Evolutionary conservation across 2,888 invertebrate genomes (phyloP).

Genomic region (Tetheella fluctuosa): DNA sequence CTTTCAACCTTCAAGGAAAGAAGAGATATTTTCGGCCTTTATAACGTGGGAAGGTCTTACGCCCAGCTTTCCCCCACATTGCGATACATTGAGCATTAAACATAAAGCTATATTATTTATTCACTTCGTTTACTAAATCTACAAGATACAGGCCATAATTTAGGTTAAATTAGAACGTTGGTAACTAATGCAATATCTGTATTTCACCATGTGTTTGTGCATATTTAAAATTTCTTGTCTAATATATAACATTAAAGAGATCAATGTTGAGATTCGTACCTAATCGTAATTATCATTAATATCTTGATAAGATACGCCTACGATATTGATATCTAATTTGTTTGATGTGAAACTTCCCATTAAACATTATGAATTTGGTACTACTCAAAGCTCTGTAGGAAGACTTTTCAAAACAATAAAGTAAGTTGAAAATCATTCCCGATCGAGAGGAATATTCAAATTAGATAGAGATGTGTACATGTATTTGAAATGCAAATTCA

Average conservation of each 20-base stretch:
- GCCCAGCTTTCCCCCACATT: no score
- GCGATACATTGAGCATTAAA: not conserved
- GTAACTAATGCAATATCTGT: no score
- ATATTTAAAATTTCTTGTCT: not conserved
- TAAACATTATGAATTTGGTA: not conserved
- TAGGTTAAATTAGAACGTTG: not conserved
- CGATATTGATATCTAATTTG: not conserved
- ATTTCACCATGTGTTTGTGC: not conserved
- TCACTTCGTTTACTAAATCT: constrained; percentile 1
- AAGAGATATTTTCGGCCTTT: not conserved
- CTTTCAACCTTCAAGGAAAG: not conserved
- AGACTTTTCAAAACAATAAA: not conserved
- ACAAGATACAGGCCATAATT: not conserved
- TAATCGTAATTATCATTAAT: no score
- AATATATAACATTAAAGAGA: no score
- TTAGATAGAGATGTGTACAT: no score
- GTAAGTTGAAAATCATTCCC: not conserved
- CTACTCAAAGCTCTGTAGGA: not conserved
- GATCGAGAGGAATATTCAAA: not conserved
- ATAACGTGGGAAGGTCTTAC: not conserved
- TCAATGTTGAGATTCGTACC: no score
- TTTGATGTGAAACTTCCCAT: not conserved
- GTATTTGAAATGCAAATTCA: no score
- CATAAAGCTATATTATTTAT: not conserved
- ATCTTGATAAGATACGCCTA: not conserved